Evolutionary conservation across 2,888 invertebrate genomes (phyloP), one percentile per base, ranked within the genome.

Genomic region (Drosophila dives): DNA sequence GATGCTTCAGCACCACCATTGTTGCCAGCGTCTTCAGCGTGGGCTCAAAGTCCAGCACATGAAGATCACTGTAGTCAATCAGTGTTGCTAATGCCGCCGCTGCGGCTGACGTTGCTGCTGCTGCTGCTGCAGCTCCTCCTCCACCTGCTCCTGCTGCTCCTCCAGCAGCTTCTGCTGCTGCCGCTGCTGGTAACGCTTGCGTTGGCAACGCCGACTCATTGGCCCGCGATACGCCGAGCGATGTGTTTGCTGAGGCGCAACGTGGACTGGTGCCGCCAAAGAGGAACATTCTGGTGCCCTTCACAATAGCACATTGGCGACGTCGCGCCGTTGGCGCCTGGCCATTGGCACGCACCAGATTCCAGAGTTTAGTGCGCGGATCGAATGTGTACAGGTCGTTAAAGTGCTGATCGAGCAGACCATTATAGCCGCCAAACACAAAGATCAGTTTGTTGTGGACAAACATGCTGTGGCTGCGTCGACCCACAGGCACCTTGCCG

Each of bases 391-490:
- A 95, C 75, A 98, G 93, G 93, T 98, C 98, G 93, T 97, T 97
- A 91, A 95, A 98, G 93, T 98, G 98, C 63, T 94, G 93, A 82
- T 96, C 95, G 62, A 94, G 92, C 34, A 95, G 93, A 12, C 97
- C 97, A 93, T 98, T 97, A 91, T 96, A 98, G 34, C 98, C 98
- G 59, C 98, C 98, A 93, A 98, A 98, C 73, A 98, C 95, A 91
- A 97, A 98, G 94, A 98, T 95, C 84, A 95, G 94, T 29, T 95
- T 95, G 77, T 96, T 94, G 91, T 97, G 95, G 8, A 96, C 93
- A 95, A 98, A 98, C 83, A 98, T 97, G 74, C 98, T 98, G 94
- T 98, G 98, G 92, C 98, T 98, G 55, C 98, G 94, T 75, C 98
- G 94, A 42, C 98, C 98, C 64, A 95, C 94, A 4, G 98, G 98